Evolutionary conservation across 2,888 invertebrate genomes (phyloP).

Genomic region (Camponotus fellah): DNA sequence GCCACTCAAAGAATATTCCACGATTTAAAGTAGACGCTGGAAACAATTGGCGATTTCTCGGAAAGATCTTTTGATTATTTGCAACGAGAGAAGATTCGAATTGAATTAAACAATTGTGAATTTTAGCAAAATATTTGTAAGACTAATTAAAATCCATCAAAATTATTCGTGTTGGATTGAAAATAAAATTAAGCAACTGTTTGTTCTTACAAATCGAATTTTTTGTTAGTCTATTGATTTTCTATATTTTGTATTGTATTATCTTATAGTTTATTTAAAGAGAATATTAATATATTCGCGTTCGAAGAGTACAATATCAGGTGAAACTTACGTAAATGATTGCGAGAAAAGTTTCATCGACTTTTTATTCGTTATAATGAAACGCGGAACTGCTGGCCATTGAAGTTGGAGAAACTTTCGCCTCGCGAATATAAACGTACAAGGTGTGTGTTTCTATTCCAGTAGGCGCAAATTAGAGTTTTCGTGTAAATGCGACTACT

Average conservation of each 20-base stretch:
- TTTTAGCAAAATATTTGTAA: background rate
- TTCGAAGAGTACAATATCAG: background rate
- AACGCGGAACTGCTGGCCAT: background rate
- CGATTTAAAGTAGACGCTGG: constrained; percentile 18
- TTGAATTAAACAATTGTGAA: constrained; percentile 20
- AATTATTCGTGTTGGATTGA: constrained; percentile 2
- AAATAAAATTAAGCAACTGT: background rate
- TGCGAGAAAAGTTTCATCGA: background rate
- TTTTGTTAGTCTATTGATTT: background rate
- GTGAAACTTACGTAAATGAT: background rate
- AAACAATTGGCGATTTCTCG: constrained; percentile 23
- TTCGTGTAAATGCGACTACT: background rate
- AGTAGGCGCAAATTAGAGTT: constrained; percentile 13
- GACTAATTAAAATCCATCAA: background rate
- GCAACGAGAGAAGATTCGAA: background rate
- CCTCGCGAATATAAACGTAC: background rate
- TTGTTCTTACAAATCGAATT: background rate
- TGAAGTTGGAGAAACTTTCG: constrained; percentile 33
- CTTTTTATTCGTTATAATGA: constrained; percentile 25
- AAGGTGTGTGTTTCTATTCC: background rate
- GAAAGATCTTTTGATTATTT: constrained; percentile 20
- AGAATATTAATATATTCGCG: background rate
- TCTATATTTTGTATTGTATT: background rate
- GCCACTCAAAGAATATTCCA: constrained; percentile 9
- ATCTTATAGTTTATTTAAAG: constrained; percentile 13